A percentile compares a stretch with the other conserved stretches of the same genome.
These are phyloP conservation scores for Limenitis camilla DNA, from an alignment of 2,888 invertebrate genomes.

Conservation along the genomic window DNA sequence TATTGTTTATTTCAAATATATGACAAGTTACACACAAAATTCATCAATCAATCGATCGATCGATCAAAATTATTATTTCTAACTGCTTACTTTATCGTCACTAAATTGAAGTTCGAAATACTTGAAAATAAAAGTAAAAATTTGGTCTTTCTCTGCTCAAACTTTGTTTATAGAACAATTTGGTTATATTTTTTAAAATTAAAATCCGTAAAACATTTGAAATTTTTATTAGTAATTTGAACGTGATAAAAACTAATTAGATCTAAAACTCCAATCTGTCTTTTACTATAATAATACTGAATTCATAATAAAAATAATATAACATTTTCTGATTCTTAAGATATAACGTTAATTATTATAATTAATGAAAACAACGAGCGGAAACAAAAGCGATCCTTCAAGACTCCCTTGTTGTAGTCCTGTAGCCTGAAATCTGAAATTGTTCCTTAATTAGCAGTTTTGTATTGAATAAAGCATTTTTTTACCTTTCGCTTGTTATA, in stretches of 20 bases:
- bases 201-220: too few relatives aligned
- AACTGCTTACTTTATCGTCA: too few relatives aligned
- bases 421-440: conserved; percentile 69
- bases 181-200: too few relatives aligned
- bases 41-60: too few relatives aligned
- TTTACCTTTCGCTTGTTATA: background rate
- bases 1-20: too few relatives aligned
- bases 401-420: conserved; percentile 57
- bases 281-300: conserved; percentile 1
- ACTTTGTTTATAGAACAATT: too few relatives aligned
- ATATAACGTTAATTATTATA: conserved; percentile 16
- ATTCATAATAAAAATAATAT: background rate
- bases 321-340: conserved; percentile 2
- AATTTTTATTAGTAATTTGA: background rate
- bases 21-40: too few relatives aligned
- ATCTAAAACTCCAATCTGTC: background rate
- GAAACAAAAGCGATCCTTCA: conserved; percentile 39
- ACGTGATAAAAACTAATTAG: background rate
- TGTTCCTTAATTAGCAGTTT: conserved; percentile 44
- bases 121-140: too few relatives aligned
- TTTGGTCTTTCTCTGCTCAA: too few relatives aligned
- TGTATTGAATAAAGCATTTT: conserved; percentile 20
- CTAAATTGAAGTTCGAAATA: too few relatives aligned
- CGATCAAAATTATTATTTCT: too few relatives aligned
- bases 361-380: conserved; percentile 47